These are phyloP conservation scores for Uria aalge DNA, from an alignment of 2,113 vertebrate species.

Conservation along the genomic window DNA sequence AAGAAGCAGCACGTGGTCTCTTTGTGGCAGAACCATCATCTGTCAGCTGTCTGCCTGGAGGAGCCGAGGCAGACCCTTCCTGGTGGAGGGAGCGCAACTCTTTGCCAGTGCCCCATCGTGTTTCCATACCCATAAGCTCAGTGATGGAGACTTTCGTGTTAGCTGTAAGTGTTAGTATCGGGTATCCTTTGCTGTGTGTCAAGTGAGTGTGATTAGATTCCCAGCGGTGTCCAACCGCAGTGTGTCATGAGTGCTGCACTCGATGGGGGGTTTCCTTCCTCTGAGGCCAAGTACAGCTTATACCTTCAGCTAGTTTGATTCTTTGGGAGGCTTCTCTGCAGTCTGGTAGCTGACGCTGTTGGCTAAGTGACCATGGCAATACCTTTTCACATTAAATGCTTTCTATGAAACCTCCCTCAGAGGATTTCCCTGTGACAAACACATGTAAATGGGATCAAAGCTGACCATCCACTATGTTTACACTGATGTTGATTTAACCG, in stretches of 20 bases:
- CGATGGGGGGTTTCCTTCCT: background rate
- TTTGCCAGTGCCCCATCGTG: background rate
- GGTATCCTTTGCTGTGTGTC: rapidly evolving
- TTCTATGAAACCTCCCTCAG: background rate
- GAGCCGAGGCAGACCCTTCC: background rate
- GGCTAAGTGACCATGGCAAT: background rate
- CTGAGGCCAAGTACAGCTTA: background rate
- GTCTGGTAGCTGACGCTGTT: background rate
- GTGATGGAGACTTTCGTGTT: rapidly evolving
- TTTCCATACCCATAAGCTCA: background rate
- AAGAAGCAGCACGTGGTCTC: background rate
- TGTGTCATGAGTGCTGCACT: background rate
- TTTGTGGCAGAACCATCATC: background rate
- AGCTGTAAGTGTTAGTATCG: rapidly evolving
- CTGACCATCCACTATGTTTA: background rate
- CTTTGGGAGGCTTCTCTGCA: background rate
- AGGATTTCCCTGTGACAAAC: background rate
- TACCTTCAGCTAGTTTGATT: background rate
- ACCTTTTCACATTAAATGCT: background rate
- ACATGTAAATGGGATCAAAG: background rate
- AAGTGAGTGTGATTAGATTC: background rate
- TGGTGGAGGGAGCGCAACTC: background rate
- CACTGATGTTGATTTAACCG: background rate
- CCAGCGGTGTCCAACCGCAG: background rate
- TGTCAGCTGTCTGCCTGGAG: background rate